Percentiles rank a stretch among this genome's conserved stretches.
Evolutionary conservation across 2,888 invertebrate species (phyloP).

Genomic region (Nebria salina): DNA sequence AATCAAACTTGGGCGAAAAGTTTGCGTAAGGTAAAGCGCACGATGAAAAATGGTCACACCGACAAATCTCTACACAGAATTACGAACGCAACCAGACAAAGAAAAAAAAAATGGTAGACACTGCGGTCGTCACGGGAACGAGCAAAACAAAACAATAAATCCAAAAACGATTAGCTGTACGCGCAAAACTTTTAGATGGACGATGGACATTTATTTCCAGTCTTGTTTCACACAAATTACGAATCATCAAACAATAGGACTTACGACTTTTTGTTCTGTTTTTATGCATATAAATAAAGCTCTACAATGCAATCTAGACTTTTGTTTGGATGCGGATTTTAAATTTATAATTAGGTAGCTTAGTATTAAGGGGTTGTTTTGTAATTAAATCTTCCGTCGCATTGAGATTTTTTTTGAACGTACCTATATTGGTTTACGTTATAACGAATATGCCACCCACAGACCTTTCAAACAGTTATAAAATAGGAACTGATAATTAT

Average conservation of each 20-base stretch:
- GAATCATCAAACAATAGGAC: neutral
- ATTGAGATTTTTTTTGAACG: no score
- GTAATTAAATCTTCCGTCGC: no score
- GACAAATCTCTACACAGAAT: neutral
- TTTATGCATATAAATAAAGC: no score
- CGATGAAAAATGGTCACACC: slow-evolving; percentile 24
- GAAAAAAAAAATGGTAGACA: slow-evolving; percentile 5
- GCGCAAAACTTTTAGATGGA: neutral
- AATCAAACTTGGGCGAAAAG: slow-evolving; percentile 45
- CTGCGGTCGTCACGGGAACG: neutral
- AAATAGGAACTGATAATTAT: neutral
- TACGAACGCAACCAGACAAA: neutral
- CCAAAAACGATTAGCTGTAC: neutral
- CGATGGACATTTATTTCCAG: no score
- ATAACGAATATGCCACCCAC: no score
- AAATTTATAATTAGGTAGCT: neutral
- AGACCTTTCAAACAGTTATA: no score
- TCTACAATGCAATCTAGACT: neutral
- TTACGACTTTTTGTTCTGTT: neutral
- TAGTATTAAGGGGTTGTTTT: no score
- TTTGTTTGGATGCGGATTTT: neutral
- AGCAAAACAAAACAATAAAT: slow-evolving; percentile 23
- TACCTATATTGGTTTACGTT: no score
- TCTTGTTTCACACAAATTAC: neutral
- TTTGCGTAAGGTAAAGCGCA: slow-evolving; percentile 25